Base-by-base conservation (phyloP, 2,888 invertebrate genomes). In the Labia minor region DNA sequence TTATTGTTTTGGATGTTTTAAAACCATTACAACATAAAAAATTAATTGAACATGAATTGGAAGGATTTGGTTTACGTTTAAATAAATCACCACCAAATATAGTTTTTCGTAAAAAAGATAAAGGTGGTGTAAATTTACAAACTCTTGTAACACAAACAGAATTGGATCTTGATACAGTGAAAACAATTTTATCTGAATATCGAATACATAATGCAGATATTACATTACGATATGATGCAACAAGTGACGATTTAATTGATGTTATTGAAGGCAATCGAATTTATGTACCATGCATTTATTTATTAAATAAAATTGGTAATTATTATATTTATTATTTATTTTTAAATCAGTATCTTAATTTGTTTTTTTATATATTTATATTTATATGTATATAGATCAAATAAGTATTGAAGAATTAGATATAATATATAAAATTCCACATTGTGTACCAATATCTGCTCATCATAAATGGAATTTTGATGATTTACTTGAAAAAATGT, bases 401-500 rank as follows among this genome's bases (percentile, higher is more conserved):
- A 94, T 94, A 76, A 92, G 91, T 77, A 91, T 93, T 76, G 92
- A 97, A 82, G 99, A 99, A 79, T 78, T 94, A 75, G 99, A 99
- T 74, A 90, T 99, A 21, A 98, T 99, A 74, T 99, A 98, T 81
- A 95, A 95, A 81, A 95, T 99, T 74, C 99, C 99, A 0, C 99
- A 99, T 78, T 96, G 96, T 76, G 98, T 99, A n/a, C 99, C 99
- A 0, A 97, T 99, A 73, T 99, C 98, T 20, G 99, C 99, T 19
- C 98, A 99, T 81, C 97, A 99, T 79, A 92, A 92, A 76, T 99
- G 99, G 99, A 99, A 99, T 79, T 99, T 99, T 77, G 99, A 99
- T 76, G 99, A 99, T 78, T 80, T 95, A 66, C 78, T 95, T 20
- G 97, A 98, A 77, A 93, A 94, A 77, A 96, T 99, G 92, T 99